Base-by-base conservation (phyloP, 2,113 vertebrate species). In the Cervus canadensis region DNA sequence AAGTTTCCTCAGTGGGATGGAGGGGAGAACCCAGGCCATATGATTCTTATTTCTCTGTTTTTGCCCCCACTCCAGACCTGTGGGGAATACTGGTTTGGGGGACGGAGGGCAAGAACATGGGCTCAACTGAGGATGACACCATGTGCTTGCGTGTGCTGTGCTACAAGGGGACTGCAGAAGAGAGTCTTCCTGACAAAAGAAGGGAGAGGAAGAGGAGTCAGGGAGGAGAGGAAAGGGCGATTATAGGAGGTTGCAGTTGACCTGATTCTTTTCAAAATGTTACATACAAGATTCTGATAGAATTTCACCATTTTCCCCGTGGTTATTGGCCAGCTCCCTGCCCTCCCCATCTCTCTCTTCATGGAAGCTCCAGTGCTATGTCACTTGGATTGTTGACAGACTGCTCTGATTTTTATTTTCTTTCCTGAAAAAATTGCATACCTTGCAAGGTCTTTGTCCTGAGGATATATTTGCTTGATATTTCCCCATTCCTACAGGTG, bases 401-500 rank as follows among this genome's bases (percentile, higher is more conserved):
- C 36, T 28, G 48, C 4, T 48, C 17, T 62, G 15, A 52, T 76
- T 62, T 92, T 40, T 60, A 3, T 50, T 74, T 59, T 67, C 25
- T 23, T 83, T 57, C 21, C 14, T 74, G 13, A n/a, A 40, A 84
- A 89, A 28, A 3, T 57, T 33, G 85, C 43, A 43, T 19, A 23
- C 45, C 54, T 90, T 57, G 0, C 0, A 40, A 54, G 83, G 4
- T 11, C 33, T 95, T 48, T 62, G 28, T 40, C 7, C 23, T 40
- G 30, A 95, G 26, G n/a, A 30, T 94, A 11, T 62, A 43, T 85
- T 89, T 96, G 7, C 48, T 67, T 93, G 57, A 56, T 60, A 26
- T n/a, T 82, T 33, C 8, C 64, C 5, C 13, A 6, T 87, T 71
- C 45, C 33, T 36, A 13, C 56, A 98, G 98, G 97, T 98, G 7